Evolutionary conservation across 1,140 invertebrate species (phyloP), one percentile per base, ranked within the genome.

Genomic region (Triops cancriformis): DNA sequence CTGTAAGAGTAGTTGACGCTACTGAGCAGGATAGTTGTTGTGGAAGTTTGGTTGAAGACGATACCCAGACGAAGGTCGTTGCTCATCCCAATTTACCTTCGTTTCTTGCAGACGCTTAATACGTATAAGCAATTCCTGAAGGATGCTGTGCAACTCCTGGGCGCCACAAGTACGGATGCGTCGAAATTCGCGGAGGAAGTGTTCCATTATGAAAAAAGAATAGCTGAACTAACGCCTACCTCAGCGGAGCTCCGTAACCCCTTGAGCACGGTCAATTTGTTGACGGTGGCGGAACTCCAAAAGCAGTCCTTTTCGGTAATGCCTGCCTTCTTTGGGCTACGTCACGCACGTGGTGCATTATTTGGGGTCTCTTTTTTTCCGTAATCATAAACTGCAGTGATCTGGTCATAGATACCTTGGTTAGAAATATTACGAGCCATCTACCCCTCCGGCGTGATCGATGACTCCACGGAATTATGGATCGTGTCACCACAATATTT

Each of bases 41-140:
- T 37, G 31, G 7, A 37, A 37, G 31, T 37, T 7, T 37, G 31
- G 31, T 37, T 37, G 2, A 7, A 37, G 31, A 37, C 31, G 7
- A 7, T 7, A 4, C 7, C 31, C 7, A 2, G 2, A 7, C 31
- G 31, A 7, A 37, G n/a, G 31, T 37, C 31, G 7, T 7, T 37
- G 2, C 2, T 37, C 2, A 37, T 37, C 31, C 2, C 31, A 18
- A 6, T 64, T 12, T 9, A 14, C 2, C 23, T 64, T 64, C 3
- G 1, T 14, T 11, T 1, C 6, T 76, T 78, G 10, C 80, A 88
- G 88, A 82, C 87, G 77, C 82, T 87, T 14, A 78, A 81, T 27
- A 87, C 87, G 14, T 89, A 89, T 83, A 87, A 87, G 82, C 84
- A 84, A n/a, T 88, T 87, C 75, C 86, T 89, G 77, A 86, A 86